Percentiles rank a stretch among this genome's conserved stretches.
Conservation (phyloP, 2,113 vertebrate genomes). For the Fukomys damarensis region DNA sequence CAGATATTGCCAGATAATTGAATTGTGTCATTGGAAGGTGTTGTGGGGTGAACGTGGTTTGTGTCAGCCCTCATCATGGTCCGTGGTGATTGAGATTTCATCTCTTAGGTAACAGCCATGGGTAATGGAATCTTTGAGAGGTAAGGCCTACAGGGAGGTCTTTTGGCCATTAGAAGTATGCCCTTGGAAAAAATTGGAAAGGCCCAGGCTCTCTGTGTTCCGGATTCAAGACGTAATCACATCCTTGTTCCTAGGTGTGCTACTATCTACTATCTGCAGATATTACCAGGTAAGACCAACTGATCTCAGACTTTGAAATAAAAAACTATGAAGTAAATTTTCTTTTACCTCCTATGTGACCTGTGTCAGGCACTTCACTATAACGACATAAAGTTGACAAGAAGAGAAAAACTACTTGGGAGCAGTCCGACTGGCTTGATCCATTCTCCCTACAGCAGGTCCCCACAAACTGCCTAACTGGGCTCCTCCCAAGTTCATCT, state of each 20-base stretch:
- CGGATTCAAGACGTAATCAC: background rate
- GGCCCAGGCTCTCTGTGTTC: background rate
- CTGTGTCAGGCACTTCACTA: background rate
- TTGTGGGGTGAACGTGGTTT: background rate
- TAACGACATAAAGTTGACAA: background rate
- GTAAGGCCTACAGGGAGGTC: background rate
- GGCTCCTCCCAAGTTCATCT: background rate
- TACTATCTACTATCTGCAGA: no score
- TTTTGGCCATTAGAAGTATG: background rate
- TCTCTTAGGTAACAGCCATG: background rate
- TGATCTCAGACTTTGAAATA: background rate
- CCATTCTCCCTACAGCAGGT: background rate
- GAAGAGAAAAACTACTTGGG: background rate
- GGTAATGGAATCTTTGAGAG: background rate
- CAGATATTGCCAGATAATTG: background rate
- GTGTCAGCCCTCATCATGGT: background rate
- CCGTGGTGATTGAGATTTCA: background rate
- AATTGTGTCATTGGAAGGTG: background rate
- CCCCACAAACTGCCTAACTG: background rate
- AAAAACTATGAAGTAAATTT: background rate
- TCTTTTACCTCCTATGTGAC: background rate
- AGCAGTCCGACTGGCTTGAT: background rate
- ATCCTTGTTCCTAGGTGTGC: background rate
- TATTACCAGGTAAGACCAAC: background rate
- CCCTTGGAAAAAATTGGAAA: background rate